These are phyloP conservation scores for Cichlasoma orientale DNA, from an alignment of 2,797 vertebrate genomes.

Conservation along the genomic window DNA sequence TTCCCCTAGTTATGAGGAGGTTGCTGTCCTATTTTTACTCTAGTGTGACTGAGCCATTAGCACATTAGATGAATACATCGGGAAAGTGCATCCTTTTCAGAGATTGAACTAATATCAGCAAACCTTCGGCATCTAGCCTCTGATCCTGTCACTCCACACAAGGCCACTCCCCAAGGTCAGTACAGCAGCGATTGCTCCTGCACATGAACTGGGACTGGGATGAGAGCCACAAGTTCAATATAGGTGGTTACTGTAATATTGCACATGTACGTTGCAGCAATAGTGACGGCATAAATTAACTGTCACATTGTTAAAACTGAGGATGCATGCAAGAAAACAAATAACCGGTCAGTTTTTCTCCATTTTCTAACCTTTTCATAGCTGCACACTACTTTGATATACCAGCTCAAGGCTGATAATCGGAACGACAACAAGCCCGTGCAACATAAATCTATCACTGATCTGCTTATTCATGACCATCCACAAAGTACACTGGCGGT, in stretches of 20 bases:
- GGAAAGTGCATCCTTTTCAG: not conserved
- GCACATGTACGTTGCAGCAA: not conserved
- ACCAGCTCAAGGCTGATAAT: constrained; percentile 44
- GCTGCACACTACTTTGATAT: constrained; percentile 23
- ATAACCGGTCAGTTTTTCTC: constrained; percentile 12
- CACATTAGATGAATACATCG: not conserved
- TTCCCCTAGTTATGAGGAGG: not conserved
- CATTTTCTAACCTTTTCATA: constrained; percentile 30
- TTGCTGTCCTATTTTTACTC: not conserved
- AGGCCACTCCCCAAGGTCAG: not conserved
- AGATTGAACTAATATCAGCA: not conserved
- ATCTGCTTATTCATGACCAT: constrained; percentile 59
- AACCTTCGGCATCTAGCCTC: not conserved
- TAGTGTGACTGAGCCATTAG: not conserved
- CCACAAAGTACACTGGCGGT: constrained; percentile 9
- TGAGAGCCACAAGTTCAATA: not conserved
- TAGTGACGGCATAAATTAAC: not conserved
- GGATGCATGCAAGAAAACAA: not conserved
- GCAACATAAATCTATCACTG: constrained; percentile 52
- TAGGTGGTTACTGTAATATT: not conserved
- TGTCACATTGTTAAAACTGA: not conserved
- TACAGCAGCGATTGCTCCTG: not conserved
- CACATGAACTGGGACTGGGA: not conserved
- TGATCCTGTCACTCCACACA: not conserved
- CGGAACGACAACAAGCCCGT: constrained; percentile 32